Evolutionary conservation across 2,888 invertebrate species (phyloP).

Genomic region (Lasioglossum oenotherae): DNA sequence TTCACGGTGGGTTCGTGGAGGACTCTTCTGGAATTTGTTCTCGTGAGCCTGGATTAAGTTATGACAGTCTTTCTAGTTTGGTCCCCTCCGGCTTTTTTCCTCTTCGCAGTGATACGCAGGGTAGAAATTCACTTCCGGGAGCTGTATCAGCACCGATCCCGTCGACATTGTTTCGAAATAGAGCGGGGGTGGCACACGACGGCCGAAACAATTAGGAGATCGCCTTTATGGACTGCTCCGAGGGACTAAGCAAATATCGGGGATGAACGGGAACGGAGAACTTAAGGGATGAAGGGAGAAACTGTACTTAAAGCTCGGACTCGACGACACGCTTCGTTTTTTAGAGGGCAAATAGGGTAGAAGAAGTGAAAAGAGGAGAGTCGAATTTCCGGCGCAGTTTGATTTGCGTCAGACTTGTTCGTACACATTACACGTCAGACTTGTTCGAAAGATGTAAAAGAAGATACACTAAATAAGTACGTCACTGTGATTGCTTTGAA

Average conservation of each 20-base stretch:
- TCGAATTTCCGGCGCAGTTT: not conserved
- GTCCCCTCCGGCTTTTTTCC: constrained; percentile 22
- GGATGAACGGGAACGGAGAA: constrained; percentile 26
- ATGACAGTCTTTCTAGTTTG: constrained; percentile 55
- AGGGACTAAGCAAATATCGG: constrained; percentile 49
- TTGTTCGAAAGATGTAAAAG: too few species aligned
- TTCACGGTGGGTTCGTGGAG: not conserved
- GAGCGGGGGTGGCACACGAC: constrained; percentile 11
- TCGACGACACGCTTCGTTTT: not conserved
- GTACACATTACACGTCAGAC: too few species aligned
- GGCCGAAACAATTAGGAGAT: constrained; percentile 57
- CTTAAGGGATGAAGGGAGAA: not conserved
- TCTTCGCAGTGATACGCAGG: constrained; percentile 24
- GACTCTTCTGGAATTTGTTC: constrained; percentile 55
- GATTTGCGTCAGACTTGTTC: not conserved
- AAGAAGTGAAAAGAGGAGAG: not conserved
- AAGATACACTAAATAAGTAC: too few species aligned
- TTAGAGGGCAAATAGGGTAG: not conserved
- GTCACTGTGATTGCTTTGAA: too few species aligned
- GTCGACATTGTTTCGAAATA: constrained; percentile 67
- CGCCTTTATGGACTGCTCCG: constrained; percentile 41
- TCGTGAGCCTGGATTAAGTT: constrained; percentile 71
- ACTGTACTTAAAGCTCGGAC: not conserved
- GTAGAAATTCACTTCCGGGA: constrained; percentile 43
- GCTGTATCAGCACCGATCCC: constrained; percentile 38